Conservation (phyloP, 1,140 invertebrate genomes). For the Lepidostoma basale region DNA sequence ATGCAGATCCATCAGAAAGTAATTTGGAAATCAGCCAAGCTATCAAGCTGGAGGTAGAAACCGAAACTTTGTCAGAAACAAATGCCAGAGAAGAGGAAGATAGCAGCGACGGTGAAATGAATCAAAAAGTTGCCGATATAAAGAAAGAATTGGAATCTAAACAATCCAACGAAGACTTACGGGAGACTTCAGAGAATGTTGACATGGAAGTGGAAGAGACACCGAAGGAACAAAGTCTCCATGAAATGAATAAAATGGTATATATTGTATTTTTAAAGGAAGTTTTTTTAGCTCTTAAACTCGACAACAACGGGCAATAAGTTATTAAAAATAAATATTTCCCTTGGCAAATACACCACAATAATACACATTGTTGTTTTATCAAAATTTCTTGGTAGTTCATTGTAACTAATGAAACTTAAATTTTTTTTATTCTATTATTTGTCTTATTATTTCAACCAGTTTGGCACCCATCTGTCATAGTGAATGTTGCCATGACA, state of each 20-base stretch:
- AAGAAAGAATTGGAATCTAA: slow-evolving; percentile 41
- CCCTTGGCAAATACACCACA: no score
- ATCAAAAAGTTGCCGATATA: slow-evolving; percentile 47
- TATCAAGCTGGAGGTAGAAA: background rate
- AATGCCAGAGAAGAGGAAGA: slow-evolving; percentile 47
- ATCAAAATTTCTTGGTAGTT: no score
- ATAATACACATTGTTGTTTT: no score
- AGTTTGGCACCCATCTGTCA: no score
- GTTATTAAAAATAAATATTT: no score
- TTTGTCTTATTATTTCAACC: no score
- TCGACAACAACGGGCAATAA: no score
- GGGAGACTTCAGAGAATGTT: slow-evolving; percentile 33
- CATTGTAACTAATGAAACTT: no score
- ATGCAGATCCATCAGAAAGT: background rate
- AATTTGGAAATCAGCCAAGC: background rate
- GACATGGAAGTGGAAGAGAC: slow-evolving; percentile 44
- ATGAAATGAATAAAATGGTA: slow-evolving; percentile 19
- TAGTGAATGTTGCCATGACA: no score
- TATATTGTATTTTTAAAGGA: background rate
- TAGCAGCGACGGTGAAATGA: slow-evolving; percentile 50
- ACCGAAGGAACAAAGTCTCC: slow-evolving; percentile 33
- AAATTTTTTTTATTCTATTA: no score
- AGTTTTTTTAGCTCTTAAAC: no score
- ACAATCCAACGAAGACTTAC: slow-evolving; percentile 26
- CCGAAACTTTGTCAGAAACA: background rate